A percentile compares a stretch with the other conserved stretches of the same genome.
Evolutionary conservation across 2,797 vertebrate genomes (phyloP).

Genomic region (Brachyalestes nurse): DNA sequence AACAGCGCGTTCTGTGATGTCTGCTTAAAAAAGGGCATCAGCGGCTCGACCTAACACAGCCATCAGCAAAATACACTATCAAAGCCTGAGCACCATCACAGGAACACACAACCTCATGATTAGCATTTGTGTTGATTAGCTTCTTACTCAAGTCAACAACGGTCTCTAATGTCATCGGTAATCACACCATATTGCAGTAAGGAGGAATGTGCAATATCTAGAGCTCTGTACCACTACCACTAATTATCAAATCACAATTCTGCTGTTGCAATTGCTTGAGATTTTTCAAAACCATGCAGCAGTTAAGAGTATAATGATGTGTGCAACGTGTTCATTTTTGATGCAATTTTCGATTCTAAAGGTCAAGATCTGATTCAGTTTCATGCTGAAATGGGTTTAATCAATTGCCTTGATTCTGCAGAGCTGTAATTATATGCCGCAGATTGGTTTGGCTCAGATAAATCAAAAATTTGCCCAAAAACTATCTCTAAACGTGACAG

Average conservation of each 20-base stretch:
- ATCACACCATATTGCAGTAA: not conserved
- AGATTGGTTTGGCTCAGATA: no score
- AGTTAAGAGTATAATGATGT: no score
- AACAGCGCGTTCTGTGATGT: constrained; percentile 54
- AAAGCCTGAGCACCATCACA: constrained; percentile 37
- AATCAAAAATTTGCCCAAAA: no score
- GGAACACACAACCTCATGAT: constrained; percentile 32
- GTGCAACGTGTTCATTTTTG: no score
- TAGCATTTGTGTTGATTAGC: constrained; percentile 23
- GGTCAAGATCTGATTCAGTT: no score
- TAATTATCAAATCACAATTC: not conserved
- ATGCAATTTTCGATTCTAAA: no score
- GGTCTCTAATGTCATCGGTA: not conserved
- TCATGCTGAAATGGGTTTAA: no score
- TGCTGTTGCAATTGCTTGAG: not conserved
- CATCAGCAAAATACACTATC: constrained; percentile 43
- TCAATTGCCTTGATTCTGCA: no score
- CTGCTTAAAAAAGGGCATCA: constrained; percentile 43
- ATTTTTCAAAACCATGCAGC: no score
- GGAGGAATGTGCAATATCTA: not conserved
- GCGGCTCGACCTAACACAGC: constrained; percentile 12
- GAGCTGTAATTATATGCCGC: no score
- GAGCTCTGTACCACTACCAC: not conserved
- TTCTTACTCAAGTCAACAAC: constrained; percentile 3
- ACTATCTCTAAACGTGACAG: no score